These are phyloP conservation scores for Nebria salina DNA, from an alignment of 2,888 invertebrate species.

Conservation along the genomic window DNA sequence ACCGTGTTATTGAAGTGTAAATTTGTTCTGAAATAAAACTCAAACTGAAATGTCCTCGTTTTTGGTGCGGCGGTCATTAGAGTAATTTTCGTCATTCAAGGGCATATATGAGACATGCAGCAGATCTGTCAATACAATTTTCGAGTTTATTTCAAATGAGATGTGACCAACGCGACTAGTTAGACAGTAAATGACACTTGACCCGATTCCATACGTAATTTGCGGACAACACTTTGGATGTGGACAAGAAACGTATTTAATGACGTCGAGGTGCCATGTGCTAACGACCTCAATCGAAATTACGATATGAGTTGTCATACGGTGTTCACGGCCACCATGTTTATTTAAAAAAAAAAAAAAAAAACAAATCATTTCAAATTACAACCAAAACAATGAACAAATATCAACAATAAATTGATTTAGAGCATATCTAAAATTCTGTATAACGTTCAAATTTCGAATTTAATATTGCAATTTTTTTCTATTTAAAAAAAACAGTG, in stretches of 20 bases:
- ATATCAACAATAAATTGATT: too few relatives aligned
- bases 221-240: background rate
- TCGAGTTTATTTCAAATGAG: conserved; percentile 12
- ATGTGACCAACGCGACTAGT: conserved; percentile 18
- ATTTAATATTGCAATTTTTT: too few relatives aligned
- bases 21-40: too few relatives aligned
- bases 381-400: too few relatives aligned
- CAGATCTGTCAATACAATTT: background rate
- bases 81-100: background rate
- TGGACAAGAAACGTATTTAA: background rate
- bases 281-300: conserved; percentile 23
- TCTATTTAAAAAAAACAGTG: too few relatives aligned
- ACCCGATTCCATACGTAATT: conserved; percentile 37
- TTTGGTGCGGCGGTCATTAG: too few relatives aligned
- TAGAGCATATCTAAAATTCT: too few relatives aligned
- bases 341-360: too few relatives aligned
- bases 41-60: too few relatives aligned
- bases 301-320: background rate
- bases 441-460: too few relatives aligned
- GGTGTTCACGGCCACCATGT: conserved; percentile 2
- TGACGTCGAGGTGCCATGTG: background rate
- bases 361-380: too few relatives aligned
- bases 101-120: background rate
- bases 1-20: too few relatives aligned
- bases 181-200: conserved; percentile 37